Percentiles rank a stretch among this genome's conserved stretches.
Evolutionary conservation across 2,888 invertebrate genomes (phyloP).

Genomic region (Malthinus seriepunctatus): DNA sequence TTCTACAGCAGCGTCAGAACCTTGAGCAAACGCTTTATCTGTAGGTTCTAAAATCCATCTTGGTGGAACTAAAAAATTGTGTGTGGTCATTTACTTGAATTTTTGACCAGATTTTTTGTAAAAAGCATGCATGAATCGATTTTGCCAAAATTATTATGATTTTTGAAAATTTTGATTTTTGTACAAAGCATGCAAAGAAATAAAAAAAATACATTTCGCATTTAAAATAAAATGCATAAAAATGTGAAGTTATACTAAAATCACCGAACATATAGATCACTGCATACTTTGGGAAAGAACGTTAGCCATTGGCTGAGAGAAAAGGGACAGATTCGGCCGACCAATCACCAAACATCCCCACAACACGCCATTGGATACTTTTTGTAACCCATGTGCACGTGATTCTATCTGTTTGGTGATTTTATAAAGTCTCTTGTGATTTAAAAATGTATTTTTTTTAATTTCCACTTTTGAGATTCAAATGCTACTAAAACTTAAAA

Average conservation of each 20-base stretch:
- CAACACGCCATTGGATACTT: too few species aligned
- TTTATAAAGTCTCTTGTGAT: not conserved
- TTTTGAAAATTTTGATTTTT: conserved; percentile 2
- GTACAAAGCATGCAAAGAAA: not conserved
- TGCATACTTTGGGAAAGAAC: too few species aligned
- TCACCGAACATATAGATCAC: too few species aligned
- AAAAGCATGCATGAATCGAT: conserved; percentile 16
- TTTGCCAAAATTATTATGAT: conserved; percentile 5
- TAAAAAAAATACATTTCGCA: not conserved
- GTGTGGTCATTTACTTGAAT: not conserved
- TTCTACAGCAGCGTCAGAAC: conserved; percentile 91
- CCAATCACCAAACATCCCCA: too few species aligned
- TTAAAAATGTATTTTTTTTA: not conserved
- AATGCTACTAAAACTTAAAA: conserved; percentile 12
- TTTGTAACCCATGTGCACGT: too few species aligned
- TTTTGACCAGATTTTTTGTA: conserved; percentile 4
- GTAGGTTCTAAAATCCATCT: conserved; percentile 95
- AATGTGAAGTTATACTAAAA: not conserved
- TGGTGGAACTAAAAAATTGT: conserved; percentile 79
- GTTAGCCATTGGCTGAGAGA: too few species aligned
- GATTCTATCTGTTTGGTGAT: too few species aligned
- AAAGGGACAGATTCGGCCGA: too few species aligned
- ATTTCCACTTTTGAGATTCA: not conserved
- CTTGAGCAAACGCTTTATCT: conserved; percentile 93
- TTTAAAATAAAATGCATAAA: not conserved